Evolutionary conservation across 2,888 invertebrate species (phyloP), one percentile per base, ranked within the genome.

Genomic region (Meandrusa payeni): DNA sequence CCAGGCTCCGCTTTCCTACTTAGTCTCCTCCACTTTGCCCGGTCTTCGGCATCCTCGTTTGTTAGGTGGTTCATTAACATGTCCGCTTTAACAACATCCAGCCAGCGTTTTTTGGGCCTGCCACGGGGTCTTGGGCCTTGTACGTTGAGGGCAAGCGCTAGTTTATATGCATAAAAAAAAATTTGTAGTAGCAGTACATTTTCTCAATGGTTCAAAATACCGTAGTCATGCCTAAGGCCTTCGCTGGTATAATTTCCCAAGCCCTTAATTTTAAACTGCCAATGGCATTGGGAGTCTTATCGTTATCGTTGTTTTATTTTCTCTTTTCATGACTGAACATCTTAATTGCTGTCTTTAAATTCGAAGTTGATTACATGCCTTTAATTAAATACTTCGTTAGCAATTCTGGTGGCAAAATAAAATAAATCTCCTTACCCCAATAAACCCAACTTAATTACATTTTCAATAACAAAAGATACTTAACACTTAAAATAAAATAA

Each of bases 321-420:
- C 58, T 51, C 34, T 48, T 55, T 67, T 71, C 57, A 73, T 66
- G 36, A 29, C 36, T 59, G 59, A 61, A 65, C 61, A 56, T 61
- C 55, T 74, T 75, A 69, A 76, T 72, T 69, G 58, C 64, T 62
- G 57, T 59, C 61, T 61, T 69, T 63, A 64, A 65, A 66, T 63
- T 63, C 61, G 51, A 49, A 55, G 61, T 66, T 68, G 68, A 76
- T 70, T 60, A 63, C 60, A 57, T 48, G 48, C 50, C 64, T 56
- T 73, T 73, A 72, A 73, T 76, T 70, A 69, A 62, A 62, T 57
- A 64, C 55, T 66, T 67, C 64, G 61, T 68, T 66, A 58, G 52
- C 58, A 59, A 62, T 69, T 61, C 59, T 37, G 38, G 4, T 11
- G 17, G 28, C 4, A 19, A 17, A 17, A 19, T 28, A 19, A 37